Percentiles rank a stretch among this genome's conserved stretches.
phyloP scores from a whole-genome alignment of 2,797 vertebrate genomes.

The Hirundo rustica region DNA sequence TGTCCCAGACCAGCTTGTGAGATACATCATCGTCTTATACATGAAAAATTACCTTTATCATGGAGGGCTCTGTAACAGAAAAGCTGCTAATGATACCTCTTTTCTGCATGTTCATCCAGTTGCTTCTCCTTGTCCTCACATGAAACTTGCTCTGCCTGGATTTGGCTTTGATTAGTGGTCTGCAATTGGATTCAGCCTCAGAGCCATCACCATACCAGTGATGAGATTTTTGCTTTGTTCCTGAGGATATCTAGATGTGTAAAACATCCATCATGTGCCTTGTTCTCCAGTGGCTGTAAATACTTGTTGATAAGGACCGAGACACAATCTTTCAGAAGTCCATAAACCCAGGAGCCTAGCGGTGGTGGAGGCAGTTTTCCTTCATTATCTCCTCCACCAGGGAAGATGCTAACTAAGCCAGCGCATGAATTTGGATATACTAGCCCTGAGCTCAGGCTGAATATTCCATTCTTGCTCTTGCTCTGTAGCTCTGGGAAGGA shows the following conservation, averaged over 20 bases:
- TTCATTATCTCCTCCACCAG: neutral
- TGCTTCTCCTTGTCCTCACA: neutral
- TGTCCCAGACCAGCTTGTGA: neutral
- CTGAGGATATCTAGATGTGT: fast-evolving
- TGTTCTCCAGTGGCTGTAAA: neutral
- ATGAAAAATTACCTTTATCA: neutral
- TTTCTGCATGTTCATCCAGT: neutral
- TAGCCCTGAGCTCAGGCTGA: neutral
- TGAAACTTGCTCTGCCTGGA: neutral
- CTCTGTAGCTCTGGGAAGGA: neutral
- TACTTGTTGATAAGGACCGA: neutral
- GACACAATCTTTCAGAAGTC: neutral
- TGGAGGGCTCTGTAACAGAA: neutral
- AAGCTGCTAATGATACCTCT: neutral
- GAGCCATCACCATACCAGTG: neutral
- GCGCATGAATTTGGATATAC: neutral
- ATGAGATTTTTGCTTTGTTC: neutral
- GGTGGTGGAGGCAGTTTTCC: neutral
- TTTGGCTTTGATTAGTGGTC: neutral
- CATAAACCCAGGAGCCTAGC: neutral
- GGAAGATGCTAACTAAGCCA: neutral
- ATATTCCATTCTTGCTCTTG: neutral
- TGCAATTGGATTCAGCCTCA: neutral
- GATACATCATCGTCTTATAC: neutral
- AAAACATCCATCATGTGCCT: neutral